Conservation (phyloP, 2,888 invertebrate species). For the Parapristionchus giblindavisi region DNA sequence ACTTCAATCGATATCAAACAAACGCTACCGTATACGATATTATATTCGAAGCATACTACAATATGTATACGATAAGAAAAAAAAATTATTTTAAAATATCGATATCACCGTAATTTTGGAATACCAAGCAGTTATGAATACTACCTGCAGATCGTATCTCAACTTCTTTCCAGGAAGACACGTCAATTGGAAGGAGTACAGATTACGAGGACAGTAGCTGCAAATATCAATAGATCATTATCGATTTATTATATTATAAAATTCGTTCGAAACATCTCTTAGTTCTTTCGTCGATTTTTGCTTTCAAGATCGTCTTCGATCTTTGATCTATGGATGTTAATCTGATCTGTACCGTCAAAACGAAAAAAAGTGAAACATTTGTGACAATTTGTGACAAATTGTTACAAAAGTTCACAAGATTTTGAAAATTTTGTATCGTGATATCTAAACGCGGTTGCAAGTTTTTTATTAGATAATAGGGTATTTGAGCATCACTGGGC, state of each 20-base stretch:
- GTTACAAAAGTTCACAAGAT: too few relatives aligned
- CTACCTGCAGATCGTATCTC: slow-evolving; percentile 60
- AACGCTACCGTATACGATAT: too few relatives aligned
- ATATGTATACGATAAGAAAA: too few relatives aligned
- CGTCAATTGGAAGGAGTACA: slow-evolving; percentile 62
- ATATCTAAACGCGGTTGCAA: too few relatives aligned
- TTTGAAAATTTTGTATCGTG: too few relatives aligned
- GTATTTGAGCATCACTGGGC: too few relatives aligned
- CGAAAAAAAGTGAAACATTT: too few relatives aligned
- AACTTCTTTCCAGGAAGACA: slow-evolving; percentile 63
- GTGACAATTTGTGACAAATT: too few relatives aligned
- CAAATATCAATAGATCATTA: not conserved
- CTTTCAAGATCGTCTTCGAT: not conserved
- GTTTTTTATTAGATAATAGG: too few relatives aligned
- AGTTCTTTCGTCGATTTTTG: not conserved
- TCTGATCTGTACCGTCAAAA: too few relatives aligned
- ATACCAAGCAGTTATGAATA: not conserved
- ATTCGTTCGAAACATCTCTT: not conserved
- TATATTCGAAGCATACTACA: too few relatives aligned
- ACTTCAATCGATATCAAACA: slow-evolving; percentile 4
- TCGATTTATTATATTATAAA: not conserved
- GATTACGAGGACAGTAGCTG: slow-evolving; percentile 45
- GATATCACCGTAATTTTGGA: not conserved
- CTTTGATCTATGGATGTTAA: too few relatives aligned
- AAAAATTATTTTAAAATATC: not conserved